phyloP scores from a whole-genome alignment of 2,888 invertebrate genomes.

The Eupithecia exiguata region DNA sequence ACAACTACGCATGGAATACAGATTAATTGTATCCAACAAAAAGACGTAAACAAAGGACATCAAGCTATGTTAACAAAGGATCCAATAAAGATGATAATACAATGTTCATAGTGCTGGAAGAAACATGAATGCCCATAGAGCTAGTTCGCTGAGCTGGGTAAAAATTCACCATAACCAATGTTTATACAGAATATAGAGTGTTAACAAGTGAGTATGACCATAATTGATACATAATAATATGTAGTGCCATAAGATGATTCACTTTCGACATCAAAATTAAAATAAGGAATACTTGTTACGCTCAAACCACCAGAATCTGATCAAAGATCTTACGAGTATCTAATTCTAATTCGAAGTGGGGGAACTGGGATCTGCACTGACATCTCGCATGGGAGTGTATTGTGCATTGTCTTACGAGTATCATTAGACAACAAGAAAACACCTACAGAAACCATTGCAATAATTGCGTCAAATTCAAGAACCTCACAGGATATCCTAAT shows the following conservation, averaged over 20 bases:
- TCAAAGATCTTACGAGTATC: not conserved
- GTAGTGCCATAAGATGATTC: not conserved
- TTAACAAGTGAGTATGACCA: not conserved
- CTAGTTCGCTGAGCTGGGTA: constrained; percentile 13
- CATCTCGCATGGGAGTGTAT: too few relatives aligned
- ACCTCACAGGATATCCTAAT: not conserved
- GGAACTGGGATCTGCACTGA: too few relatives aligned
- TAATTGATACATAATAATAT: not conserved
- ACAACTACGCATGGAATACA: constrained; percentile 68
- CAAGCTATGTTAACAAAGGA: constrained; percentile 57
- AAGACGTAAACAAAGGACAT: constrained; percentile 67
- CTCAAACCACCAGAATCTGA: not conserved
- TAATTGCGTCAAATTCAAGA: not conserved
- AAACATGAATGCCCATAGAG: constrained; percentile 23
- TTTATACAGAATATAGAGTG: not conserved
- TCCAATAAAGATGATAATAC: constrained; percentile 32
- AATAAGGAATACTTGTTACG: not conserved
- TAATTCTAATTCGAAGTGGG: too few relatives aligned
- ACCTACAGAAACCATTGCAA: not conserved
- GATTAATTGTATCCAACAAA: constrained; percentile 72
- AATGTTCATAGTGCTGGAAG: constrained; percentile 30
- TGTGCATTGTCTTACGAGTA: too few relatives aligned
- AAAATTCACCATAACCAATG: not conserved
- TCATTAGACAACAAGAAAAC: constrained; percentile 18
- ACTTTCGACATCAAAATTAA: not conserved